Conservation (phyloP, 2,888 invertebrate species). For the Papilio protenor region DNA sequence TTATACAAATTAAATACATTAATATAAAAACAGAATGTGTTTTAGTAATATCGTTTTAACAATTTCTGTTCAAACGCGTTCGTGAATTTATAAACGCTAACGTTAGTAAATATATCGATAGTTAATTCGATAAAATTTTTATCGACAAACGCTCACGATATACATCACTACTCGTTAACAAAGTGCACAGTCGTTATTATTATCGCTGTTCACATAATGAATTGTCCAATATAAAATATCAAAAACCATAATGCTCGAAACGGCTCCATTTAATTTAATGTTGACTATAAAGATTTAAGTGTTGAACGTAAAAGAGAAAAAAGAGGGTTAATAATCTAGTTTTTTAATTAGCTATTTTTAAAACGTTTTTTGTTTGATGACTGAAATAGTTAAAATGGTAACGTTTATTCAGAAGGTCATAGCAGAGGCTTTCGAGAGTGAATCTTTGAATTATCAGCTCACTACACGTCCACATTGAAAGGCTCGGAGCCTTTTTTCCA, state of each 20-base stretch:
- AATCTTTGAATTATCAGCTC: no score
- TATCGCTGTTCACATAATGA: slow-evolving; percentile 37
- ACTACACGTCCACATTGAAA: no score
- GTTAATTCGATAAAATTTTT: slow-evolving; percentile 10
- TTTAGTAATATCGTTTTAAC: no score
- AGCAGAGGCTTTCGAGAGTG: no score
- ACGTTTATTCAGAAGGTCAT: no score
- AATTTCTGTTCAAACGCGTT: background rate
- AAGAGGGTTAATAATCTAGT: slow-evolving; percentile 6
- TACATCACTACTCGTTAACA: slow-evolving; percentile 40
- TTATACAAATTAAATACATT: no score
- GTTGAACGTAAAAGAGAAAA: slow-evolving; percentile 18
- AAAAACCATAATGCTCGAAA: slow-evolving; percentile 35
- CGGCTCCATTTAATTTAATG: slow-evolving; percentile 39
- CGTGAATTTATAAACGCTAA: background rate
- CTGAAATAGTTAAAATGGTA: background rate
- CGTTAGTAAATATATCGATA: slow-evolving; percentile 4
- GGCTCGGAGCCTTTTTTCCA: no score
- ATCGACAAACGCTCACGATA: slow-evolving; percentile 16
- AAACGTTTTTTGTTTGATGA: background rate
- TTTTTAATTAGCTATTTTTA: slow-evolving; percentile 18
- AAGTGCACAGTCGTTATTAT: slow-evolving; percentile 36
- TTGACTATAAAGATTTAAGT: slow-evolving; percentile 33
- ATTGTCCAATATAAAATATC: slow-evolving; percentile 40
- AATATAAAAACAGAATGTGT: background rate